Percentiles rank a stretch among this genome's conserved stretches.
Evolutionary conservation across 2,888 invertebrate species (phyloP).

Genomic region (Imbricaverruca yamaguchii): DNA sequence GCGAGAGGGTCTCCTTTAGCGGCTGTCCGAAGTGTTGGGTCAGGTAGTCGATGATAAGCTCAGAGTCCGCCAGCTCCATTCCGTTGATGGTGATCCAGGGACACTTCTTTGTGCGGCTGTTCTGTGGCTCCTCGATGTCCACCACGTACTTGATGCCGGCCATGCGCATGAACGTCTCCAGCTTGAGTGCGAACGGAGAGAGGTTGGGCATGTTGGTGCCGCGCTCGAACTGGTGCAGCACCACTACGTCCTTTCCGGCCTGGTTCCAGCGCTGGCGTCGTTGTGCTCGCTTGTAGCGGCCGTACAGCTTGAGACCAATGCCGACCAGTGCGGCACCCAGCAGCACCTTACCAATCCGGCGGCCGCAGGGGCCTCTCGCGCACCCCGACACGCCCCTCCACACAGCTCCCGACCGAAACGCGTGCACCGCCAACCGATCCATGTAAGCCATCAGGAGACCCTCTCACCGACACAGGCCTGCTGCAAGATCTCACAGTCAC

Average conservation of each 20-base stretch:
- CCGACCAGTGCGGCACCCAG: not conserved
- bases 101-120: slow-evolving; percentile 39
- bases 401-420: too few relatives aligned
- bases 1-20: slow-evolving; percentile 35
- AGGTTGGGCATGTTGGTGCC: slow-evolving; percentile 5
- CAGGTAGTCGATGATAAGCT: slow-evolving; percentile 40
- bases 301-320: not conserved
- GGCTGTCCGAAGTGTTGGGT: slow-evolving; percentile 37
- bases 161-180: slow-evolving; percentile 19
- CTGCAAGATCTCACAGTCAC: too few relatives aligned
- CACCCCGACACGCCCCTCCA: slow-evolving; percentile 29
- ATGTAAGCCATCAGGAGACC: too few relatives aligned
- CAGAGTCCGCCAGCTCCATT: slow-evolving; percentile 39
- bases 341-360: too few relatives aligned
- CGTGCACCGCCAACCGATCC: too few relatives aligned
- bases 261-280: slow-evolving; percentile 12
- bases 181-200: slow-evolving; percentile 13
- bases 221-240: slow-evolving; percentile 20
- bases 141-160: slow-evolving; percentile 18
- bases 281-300: not conserved
- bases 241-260: slow-evolving; percentile 18
- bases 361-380: too few relatives aligned
- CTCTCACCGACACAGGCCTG: too few relatives aligned
- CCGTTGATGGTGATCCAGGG: slow-evolving; percentile 43
- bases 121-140: slow-evolving; percentile 32